Conservation (phyloP, 2,797 vertebrate genomes). For the Centroberyx gerrardi region DNA sequence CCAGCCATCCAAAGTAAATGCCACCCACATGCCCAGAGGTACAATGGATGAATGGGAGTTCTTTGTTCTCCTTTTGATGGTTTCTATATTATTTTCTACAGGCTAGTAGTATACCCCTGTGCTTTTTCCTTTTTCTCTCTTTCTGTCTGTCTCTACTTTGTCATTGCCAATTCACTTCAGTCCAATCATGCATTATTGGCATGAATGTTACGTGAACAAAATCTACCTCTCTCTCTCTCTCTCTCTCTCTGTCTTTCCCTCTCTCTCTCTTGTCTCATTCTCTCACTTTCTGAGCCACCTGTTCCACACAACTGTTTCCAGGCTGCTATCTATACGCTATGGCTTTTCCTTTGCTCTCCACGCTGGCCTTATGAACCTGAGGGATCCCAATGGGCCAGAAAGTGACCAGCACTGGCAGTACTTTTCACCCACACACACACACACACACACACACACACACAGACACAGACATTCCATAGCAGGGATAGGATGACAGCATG, state of each 20-base stretch:
- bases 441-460: slow-evolving; percentile 5
- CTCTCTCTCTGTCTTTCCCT: neutral
- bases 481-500: slow-evolving; percentile 9
- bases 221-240: neutral
- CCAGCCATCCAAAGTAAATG: slow-evolving; percentile 39
- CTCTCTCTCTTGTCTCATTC: neutral
- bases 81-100: slow-evolving; percentile 14
- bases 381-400: neutral
- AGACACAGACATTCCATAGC: slow-evolving; percentile 8
- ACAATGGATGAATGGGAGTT: slow-evolving; percentile 30
- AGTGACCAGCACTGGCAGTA: slow-evolving; percentile 10
- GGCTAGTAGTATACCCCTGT: neutral
- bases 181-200: neutral
- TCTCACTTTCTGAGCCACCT: neutral
- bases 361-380: neutral
- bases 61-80: slow-evolving; percentile 40
- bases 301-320: slow-evolving; percentile 13
- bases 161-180: neutral
- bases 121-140: slow-evolving; percentile 2
- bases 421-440: slow-evolving; percentile 14
- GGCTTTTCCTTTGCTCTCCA: neutral
- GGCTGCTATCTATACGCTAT: neutral
- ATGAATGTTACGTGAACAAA: neutral
- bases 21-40: slow-evolving; percentile 50
- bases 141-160: neutral